Conservation (phyloP, 2,888 invertebrate genomes). For the Proisotoma minuta region DNA sequence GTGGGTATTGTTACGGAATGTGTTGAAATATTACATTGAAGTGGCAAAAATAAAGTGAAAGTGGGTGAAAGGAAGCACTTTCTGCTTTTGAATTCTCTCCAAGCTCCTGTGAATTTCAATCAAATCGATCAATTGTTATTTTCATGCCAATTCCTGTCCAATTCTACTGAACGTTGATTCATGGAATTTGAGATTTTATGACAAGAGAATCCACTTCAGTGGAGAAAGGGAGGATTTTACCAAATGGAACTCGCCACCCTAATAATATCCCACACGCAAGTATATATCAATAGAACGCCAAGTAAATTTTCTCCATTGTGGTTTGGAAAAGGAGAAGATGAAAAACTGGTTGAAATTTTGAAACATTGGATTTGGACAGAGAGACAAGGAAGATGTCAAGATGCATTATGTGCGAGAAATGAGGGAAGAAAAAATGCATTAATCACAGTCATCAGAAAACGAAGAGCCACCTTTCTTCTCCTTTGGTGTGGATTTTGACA, state of each 20-base stretch:
- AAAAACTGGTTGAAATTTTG: not conserved
- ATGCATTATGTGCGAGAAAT: conserved; percentile 1
- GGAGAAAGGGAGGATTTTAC: not conserved
- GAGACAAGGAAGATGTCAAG: not conserved
- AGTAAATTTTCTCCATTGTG: no score
- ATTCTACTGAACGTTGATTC: not conserved
- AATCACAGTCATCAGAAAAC: not conserved
- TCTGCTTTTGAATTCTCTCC: not conserved
- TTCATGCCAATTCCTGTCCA: conserved; percentile 1
- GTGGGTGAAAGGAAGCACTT: conserved; percentile 2
- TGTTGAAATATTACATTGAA: not conserved
- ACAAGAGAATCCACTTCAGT: conserved; percentile 3
- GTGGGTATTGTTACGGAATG: not conserved
- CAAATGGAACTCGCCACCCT: not conserved
- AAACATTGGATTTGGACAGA: not conserved
- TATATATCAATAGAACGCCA: not conserved
- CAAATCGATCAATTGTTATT: not conserved
- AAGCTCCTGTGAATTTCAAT: not conserved
- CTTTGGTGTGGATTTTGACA: not conserved
- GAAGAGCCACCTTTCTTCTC: conserved; percentile 1
- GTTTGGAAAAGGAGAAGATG: not conserved
- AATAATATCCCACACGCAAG: not conserved
- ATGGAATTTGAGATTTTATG: conserved; percentile 3
- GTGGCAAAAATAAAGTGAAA: not conserved
- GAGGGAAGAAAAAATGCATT: not conserved